Evolutionary conservation across 2,797 vertebrate genomes (phyloP).

Genomic region (Aselliscus stoliczkanus): DNA sequence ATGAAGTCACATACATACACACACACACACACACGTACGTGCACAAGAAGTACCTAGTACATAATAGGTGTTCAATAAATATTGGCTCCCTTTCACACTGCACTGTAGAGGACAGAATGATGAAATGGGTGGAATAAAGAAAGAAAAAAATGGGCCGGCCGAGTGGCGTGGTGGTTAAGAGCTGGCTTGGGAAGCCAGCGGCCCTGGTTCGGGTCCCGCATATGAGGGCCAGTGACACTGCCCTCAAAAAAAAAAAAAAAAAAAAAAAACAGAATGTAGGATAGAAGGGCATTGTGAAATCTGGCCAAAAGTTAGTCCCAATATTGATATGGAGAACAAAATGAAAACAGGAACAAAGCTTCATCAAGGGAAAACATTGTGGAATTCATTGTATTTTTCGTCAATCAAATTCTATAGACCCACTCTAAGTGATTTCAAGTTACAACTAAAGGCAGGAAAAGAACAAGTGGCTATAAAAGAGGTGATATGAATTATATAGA

Average conservation of each 20-base stretch:
- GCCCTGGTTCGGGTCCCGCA: no score
- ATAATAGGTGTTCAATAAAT: neutral
- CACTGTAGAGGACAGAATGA: neutral
- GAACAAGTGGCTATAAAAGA: neutral
- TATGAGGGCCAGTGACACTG: no score
- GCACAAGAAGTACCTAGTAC: neutral
- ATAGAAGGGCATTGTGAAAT: neutral
- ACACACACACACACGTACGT: neutral
- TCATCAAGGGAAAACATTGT: neutral
- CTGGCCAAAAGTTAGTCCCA: neutral
- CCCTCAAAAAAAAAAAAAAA: neutral
- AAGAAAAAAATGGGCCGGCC: no score
- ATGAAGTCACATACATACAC: neutral
- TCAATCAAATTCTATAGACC: neutral
- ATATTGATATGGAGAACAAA: neutral
- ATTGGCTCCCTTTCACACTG: neutral
- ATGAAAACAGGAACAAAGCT: neutral
- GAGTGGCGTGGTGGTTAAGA: no score
- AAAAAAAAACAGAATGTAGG: neutral
- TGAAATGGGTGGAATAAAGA: neutral
- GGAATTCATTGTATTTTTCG: neutral
- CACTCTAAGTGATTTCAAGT: neutral
- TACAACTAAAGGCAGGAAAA: neutral
- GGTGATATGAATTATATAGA: neutral
- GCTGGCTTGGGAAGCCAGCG: no score